Percentiles rank a stretch among this genome's conserved stretches.
These are phyloP conservation scores for Uromys caudimaculatus DNA, from an alignment of 2,797 vertebrate species.

Conservation along the genomic window DNA sequence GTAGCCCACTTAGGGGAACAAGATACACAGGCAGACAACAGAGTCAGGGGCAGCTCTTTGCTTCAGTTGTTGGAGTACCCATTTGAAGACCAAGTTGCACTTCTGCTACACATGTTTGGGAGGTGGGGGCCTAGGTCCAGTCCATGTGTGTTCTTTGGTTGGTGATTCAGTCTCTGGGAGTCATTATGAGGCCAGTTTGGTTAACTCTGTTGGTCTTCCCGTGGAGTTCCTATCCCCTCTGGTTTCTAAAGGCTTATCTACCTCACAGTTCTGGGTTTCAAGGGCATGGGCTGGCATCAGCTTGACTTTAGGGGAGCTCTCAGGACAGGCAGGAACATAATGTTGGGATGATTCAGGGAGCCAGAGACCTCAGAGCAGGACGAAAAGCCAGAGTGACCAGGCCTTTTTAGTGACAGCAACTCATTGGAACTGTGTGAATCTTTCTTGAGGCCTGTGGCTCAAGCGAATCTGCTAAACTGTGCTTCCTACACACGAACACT, in stretches of 20 bases:
- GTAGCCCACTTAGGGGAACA: neutral
- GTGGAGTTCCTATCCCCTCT: neutral
- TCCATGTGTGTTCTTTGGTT: neutral
- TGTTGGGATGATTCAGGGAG: neutral
- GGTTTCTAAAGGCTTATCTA: neutral
- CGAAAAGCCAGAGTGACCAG: neutral
- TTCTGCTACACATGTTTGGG: neutral
- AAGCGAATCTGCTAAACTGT: neutral
- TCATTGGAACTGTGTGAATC: neutral
- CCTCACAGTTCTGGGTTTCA: neutral
- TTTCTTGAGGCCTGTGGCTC: no score
- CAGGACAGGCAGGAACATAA: no score
- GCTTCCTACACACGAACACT: neutral
- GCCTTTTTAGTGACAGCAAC: neutral
- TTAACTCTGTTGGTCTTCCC: neutral
- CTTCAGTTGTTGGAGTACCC: neutral
- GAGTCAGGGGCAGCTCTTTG: neutral
- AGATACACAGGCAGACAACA: neutral
- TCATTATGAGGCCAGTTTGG: neutral
- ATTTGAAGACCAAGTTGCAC: neutral
- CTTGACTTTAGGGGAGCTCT: neutral
- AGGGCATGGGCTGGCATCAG: neutral
- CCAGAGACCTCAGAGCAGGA: neutral
- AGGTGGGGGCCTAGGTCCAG: neutral
- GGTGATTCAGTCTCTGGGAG: neutral